Conservation (phyloP, 2,797 vertebrate genomes). For the Picus viridis region DNA sequence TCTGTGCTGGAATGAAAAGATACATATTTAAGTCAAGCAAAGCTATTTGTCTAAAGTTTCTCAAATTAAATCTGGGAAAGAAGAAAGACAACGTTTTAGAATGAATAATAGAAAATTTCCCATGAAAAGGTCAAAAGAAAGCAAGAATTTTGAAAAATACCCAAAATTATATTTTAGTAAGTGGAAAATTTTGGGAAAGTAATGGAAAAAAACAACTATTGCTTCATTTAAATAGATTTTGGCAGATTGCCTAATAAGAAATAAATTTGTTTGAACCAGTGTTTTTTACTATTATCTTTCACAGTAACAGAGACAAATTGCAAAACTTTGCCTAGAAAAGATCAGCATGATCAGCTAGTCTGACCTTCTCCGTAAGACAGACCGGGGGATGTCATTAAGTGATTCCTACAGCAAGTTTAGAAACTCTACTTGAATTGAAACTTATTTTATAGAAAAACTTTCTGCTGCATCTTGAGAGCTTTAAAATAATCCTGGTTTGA, state of each 20-base stretch:
- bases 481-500: slow-evolving; percentile 14
- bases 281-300: background rate
- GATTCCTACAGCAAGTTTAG: background rate
- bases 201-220: background rate
- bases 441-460: background rate
- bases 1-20: background rate
- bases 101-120: background rate
- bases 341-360: background rate
- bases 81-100: background rate
- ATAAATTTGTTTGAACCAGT: background rate
- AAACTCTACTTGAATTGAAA: slow-evolving; percentile 4
- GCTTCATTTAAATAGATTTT: background rate
- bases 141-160: background rate
- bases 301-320: background rate
- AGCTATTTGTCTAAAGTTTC: background rate
- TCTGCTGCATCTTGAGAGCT: background rate
- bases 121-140: background rate
- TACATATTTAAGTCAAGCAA: background rate
- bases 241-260: background rate
- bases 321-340: background rate
- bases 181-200: background rate
- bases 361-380: background rate
- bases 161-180: background rate
- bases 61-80: background rate
- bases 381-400: background rate